phyloP scores from a whole-genome alignment of 2,797 vertebrate genomes.

The Fundulus diaphanus region DNA sequence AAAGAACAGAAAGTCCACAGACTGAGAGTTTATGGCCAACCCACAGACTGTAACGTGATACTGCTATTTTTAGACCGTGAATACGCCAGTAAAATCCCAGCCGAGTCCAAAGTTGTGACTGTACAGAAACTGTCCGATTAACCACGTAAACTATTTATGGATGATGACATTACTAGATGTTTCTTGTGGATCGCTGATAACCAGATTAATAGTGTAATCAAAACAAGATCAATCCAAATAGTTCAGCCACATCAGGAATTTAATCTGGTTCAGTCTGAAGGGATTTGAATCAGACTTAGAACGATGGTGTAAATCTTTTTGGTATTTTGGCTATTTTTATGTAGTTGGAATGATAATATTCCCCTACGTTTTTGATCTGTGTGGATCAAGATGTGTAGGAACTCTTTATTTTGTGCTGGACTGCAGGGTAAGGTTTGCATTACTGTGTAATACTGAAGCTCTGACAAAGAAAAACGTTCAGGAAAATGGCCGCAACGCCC shows the following conservation, averaged over 20 bases:
- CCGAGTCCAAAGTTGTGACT: not conserved
- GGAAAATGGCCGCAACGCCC: too few relatives aligned
- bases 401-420: not conserved
- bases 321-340: not conserved
- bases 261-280: not conserved
- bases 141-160: not conserved
- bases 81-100: not conserved
- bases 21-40: slow-evolving; percentile 45
- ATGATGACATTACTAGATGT: not conserved
- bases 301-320: not conserved
- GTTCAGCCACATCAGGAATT: not conserved
- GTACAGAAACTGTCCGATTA: not conserved
- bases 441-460: too few relatives aligned
- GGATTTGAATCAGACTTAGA: slow-evolving; percentile 5
- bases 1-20: slow-evolving; percentile 50
- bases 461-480: too few relatives aligned
- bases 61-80: not conserved
- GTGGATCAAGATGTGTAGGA: not conserved
- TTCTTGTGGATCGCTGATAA: not conserved
- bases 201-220: not conserved
- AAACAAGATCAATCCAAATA: not conserved
- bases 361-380: not conserved
- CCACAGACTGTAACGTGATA: slow-evolving; percentile 22
- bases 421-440: too few relatives aligned
- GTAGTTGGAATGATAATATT: not conserved